A percentile compares a stretch with the other conserved stretches of the same genome.
Evolutionary conservation across 2,888 invertebrate species (phyloP).

Genomic region (Koerneria pararmatus): DNA sequence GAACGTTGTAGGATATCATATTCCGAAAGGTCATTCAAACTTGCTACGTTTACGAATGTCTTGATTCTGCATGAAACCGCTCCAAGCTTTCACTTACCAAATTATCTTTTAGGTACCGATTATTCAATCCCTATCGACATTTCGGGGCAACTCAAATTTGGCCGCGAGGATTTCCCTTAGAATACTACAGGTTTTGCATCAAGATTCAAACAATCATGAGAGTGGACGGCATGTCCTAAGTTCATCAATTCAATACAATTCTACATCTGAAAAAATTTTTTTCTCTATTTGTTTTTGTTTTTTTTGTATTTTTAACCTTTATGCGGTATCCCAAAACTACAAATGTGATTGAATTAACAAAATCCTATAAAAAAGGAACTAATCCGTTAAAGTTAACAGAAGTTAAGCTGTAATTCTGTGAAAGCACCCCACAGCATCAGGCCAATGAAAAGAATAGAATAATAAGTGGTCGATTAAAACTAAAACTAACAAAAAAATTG

Average conservation of each 20-base stretch:
- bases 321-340: background rate
- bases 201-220: too few relatives aligned
- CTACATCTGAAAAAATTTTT: too few relatives aligned
- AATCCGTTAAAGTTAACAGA: too few relatives aligned
- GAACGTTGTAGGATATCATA: background rate
- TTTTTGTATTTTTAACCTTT: background rate
- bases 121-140: conserved; percentile 38
- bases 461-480: too few relatives aligned
- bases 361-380: too few relatives aligned
- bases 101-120: background rate
- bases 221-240: background rate
- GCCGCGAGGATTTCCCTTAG: conserved; percentile 39
- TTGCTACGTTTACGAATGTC: background rate
- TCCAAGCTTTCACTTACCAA: background rate
- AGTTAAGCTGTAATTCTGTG: too few relatives aligned
- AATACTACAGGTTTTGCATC: conserved; percentile 25
- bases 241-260: too few relatives aligned
- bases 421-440: too few relatives aligned
- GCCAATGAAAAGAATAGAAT: too few relatives aligned
- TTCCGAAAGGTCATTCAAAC: background rate
- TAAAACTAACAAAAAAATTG: too few relatives aligned
- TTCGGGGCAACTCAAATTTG: conserved; percentile 34
- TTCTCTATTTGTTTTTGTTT: background rate
- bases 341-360: too few relatives aligned
- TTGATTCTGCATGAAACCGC: too few relatives aligned